phyloP scores from a whole-genome alignment of 2,797 vertebrate genomes.

The Ambastaia sidthimunki region DNA sequence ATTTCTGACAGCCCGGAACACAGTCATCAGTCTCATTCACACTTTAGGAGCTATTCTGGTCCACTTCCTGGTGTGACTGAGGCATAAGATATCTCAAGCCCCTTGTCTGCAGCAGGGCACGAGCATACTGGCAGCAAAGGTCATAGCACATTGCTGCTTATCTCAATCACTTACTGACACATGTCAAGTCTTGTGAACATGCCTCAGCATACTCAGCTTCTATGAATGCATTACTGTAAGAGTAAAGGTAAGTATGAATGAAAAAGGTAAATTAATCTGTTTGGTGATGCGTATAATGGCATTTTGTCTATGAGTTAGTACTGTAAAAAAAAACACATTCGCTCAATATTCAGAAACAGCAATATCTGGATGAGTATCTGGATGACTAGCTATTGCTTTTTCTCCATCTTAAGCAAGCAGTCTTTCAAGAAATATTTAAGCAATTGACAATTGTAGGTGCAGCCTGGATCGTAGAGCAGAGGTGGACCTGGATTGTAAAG shows the following conservation, averaged over 20 bases:
- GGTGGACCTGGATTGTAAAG: too few relatives aligned
- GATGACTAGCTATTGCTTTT: background rate
- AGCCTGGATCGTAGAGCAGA: too few relatives aligned
- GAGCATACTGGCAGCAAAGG: slow-evolving; percentile 36
- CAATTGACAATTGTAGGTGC: too few relatives aligned
- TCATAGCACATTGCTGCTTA: slow-evolving; percentile 25
- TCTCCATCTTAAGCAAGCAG: background rate
- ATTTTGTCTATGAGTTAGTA: background rate
- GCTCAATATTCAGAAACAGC: background rate
- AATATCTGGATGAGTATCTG: background rate
- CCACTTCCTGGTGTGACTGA: slow-evolving; percentile 48
- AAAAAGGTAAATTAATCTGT: background rate
- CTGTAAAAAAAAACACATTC: background rate
- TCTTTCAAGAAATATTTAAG: background rate
- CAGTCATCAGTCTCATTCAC: slow-evolving; percentile 48
- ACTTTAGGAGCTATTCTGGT: slow-evolving; percentile 46
- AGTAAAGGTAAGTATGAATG: too few relatives aligned
- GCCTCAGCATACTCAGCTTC: background rate
- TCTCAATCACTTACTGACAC: slow-evolving; percentile 34
- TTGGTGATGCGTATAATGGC: background rate
- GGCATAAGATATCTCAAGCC: slow-evolving; percentile 49
- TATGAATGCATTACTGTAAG: background rate
- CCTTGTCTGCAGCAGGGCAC: slow-evolving; percentile 39
- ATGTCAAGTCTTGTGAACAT: slow-evolving; percentile 31
- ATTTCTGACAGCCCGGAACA: slow-evolving; percentile 54